Base-by-base conservation (phyloP, 2,113 vertebrate genomes). In the Melanerpes formicivorus region DNA sequence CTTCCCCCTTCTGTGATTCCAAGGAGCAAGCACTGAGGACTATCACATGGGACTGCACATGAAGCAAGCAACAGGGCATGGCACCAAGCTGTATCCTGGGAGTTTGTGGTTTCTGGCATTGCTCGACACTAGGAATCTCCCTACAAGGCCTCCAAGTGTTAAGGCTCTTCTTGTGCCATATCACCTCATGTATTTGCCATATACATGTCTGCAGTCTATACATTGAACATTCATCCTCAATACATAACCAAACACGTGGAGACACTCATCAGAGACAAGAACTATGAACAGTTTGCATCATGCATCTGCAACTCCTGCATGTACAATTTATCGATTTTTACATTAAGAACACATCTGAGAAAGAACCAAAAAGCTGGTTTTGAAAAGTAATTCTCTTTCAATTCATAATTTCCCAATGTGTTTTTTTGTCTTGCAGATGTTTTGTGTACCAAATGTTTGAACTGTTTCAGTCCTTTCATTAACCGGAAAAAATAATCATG, bases 301-400 rank as follows among this genome's bases (percentile, higher is more conserved):
- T 4, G 16, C 37, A 42, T 46, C 81, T 84, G 37, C 64, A 82
- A 56, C 19, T 26, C 29, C 11, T 2, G 1, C n/a, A 85, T 0
- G 1, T 62, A 69, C 71, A 78, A 70, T 10, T 6, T 18, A 64
- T 37, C 42, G 69, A 37, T 52, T 93, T 89, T 73, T 69, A 80
- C 23, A 46, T 54, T 50, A 60, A 70, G 63, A 67, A 65, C 2
- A 4, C 66, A 72, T 50, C 42, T 2, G 14, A 96, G 60, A 67
- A 93, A 86, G 22, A 85, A 62, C 13, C 42, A 79, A 78, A 78
- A 86, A 66, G 15, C 37, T 77, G 34, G 78, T 80, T 84, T 90
- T 84, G 42, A 93, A 84, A 80, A 93, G 17, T 6, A 83, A 89
- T 76, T 90, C 23, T 58, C 52, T 85, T 90, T 70, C 60, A 90